Base-by-base conservation (phyloP, 2,888 invertebrate genomes). In the Amphipyra tragopoginis region DNA sequence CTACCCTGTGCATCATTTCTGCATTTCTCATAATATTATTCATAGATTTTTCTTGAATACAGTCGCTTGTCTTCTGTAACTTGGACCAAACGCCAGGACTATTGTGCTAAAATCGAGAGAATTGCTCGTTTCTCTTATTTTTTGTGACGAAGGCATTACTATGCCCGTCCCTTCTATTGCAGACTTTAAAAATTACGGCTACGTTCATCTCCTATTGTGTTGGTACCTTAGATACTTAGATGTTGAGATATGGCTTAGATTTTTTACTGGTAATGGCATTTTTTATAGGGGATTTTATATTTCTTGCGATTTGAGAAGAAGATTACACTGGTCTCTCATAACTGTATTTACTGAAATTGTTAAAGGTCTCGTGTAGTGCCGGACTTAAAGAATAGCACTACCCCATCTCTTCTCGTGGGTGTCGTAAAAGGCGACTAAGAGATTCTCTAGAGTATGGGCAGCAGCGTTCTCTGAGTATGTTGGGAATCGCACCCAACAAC, bases 21-120 rank as follows among this genome's bases (percentile, higher is more conserved):
- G n/a, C n/a, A n/a, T n/a, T n/a, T n/a, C n/a, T n/a, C n/a, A n/a
- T n/a, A n/a, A n/a, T n/a, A n/a, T n/a, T n/a, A n/a, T n/a, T n/a
- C n/a, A n/a, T n/a, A n/a, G n/a, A n/a, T n/a, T n/a, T n/a, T n/a
- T n/a, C n/a, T n/a, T n/a, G n/a, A 39, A 26, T 6, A 26, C 6
- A 44, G 0, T 26, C 36, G 54, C 51, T 40, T 3, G 0, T 7
- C 4, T 2, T 38, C 45, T 3, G 0, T 60, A 29, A 7, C 58
- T 76, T 65, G 43, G 0, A 40, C 71, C 69, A 48, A 9, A 36
- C 43, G 47, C 49, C 21, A 53, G 62, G 55, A 73, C 81, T 81
- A 81, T 86, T 86, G 80, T 81, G 79, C 77, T 72, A 74, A 79
- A 84, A 81, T 83, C 74, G 75, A 75, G 82, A 79, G 79, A 85